Evolutionary conservation across 2,888 invertebrate species (phyloP), one percentile per base, ranked within the genome.

Genomic region (Eretmocerus hayati): DNA sequence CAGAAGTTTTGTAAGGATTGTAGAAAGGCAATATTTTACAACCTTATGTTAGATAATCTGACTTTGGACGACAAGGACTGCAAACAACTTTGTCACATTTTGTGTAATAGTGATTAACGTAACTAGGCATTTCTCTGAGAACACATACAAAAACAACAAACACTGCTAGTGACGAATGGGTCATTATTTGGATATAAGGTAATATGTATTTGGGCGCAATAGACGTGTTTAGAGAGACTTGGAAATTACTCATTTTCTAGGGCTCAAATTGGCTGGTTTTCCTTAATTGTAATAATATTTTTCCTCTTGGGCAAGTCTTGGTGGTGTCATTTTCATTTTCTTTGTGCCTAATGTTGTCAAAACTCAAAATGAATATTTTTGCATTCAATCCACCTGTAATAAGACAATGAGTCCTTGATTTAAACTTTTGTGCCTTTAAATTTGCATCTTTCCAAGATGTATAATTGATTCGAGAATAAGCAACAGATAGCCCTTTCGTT

Each of bases 141-240:
- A 63, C 64, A 61, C 60, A 59, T 63, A 61, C 64, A 61, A 62
- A 63, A 64, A 63, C 56, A 60, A 64, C 64, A 65, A 63, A 62
- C 60, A 65, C 63, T 64, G 63, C 60, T 65, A 67, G 61, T 55
- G 53, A 61, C 65, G 62, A 61, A 70, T 71, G 71, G 67, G 62
- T 66, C 58, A 63, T 66, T 64, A 65, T 64, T 67, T 65, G 61
- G 59, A 63, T 64, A 64, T 69, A 72, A 75, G 76, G 68, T 76
- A 75, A 72, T 69, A 77, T 77, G 77, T 77, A 77, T 72, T 72
- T 77, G 70, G 75, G 74, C 58, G 75, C 75, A 58, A 75, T 76
- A 64, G 77, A 77, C 67, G 73, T 76, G 58, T 77, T 77, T 70
- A 75, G 76, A 77, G 77, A 77, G 66, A 54, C 57, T 50, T 42